Conservation (phyloP, 2,113 vertebrate species). For the Apus apus region DNA sequence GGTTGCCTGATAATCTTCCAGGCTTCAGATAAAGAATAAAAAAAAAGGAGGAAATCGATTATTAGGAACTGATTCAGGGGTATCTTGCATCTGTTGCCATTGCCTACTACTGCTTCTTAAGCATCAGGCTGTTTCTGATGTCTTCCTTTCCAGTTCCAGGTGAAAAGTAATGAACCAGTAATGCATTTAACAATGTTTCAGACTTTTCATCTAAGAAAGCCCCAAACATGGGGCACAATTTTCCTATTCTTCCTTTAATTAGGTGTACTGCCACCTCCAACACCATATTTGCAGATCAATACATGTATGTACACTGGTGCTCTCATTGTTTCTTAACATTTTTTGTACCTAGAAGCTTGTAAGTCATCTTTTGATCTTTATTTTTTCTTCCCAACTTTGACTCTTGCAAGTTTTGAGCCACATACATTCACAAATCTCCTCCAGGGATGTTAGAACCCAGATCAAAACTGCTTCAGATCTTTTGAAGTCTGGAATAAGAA, state of each 20-base stretch:
- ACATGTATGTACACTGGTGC: accelerated
- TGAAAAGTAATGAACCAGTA: not conserved
- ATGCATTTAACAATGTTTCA: not conserved
- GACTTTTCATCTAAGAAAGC: not conserved
- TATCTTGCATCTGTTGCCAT: not conserved
- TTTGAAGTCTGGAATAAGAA: not conserved
- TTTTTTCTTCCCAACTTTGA: too few species aligned
- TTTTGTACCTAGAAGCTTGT: not conserved
- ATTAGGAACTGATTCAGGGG: not conserved
- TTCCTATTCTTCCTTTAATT: not conserved
- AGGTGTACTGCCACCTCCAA: not conserved
- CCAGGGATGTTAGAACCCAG: not conserved
- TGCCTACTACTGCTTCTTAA: not conserved
- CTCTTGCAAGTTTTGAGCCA: not conserved
- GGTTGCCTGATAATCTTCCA: not conserved
- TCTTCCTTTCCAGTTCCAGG: not conserved
- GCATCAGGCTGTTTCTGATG: not conserved
- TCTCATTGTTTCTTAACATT: not conserved
- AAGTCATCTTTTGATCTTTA: not conserved
- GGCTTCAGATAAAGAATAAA: not conserved
- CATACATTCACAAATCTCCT: not conserved
- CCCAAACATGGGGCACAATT: not conserved
- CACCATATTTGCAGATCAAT: not conserved
- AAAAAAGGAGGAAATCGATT: not conserved
- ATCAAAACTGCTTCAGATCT: not conserved